Base-by-base conservation (phyloP, 2,888 invertebrate genomes). In the Neocrepidodera transversa region DNA sequence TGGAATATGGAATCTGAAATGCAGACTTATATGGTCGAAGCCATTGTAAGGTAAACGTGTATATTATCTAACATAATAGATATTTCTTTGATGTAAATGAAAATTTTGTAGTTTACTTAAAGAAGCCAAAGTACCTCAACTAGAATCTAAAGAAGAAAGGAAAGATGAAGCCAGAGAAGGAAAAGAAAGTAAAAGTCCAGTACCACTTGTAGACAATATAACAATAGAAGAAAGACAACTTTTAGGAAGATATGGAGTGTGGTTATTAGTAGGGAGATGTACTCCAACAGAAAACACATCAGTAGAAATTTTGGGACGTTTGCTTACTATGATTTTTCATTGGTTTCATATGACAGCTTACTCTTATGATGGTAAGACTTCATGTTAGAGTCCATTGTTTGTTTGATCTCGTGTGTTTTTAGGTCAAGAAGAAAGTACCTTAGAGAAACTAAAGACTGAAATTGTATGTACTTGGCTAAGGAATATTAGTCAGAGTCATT, bases 331-430 rank as follows among this genome's bases (percentile, higher is more conserved):
- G 86, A 85, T 99, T 64, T 99, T 98, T 81, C 97, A 98, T 79
- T 99, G 99, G 99, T 99, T 98, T 83, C 95, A 98, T 81, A 92
- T 96, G 71, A 99, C 98, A 11, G 96, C 97, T 1, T 95, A 94
- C 79, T 89, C 97, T 6, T 95, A 95, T 75, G 95, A 97, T 80
- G 94, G 95, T 93, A 80, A 17, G 11, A 6, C 6, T 38, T 13
- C 16, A 53, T 8, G n/a, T n/a, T 8, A 14, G 4, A 55, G 8
- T 11, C 8, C 32, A 10, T 59, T 45, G n/a, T 35, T 14, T 23
- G 23, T 5, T 23, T 23, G 6, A 5, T 23, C 23, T 23, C 23
- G 23, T 6, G 23, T 60, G 60, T 58, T 67, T 69, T 45, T 57
- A 77, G 89, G 89, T 0, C 89, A 90, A 76, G 87, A 87, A 49